Percentiles rank a stretch among this genome's conserved stretches.
Evolutionary conservation across 2,888 invertebrate genomes (phyloP).

Genomic region (Calliphora vomitoria): DNA sequence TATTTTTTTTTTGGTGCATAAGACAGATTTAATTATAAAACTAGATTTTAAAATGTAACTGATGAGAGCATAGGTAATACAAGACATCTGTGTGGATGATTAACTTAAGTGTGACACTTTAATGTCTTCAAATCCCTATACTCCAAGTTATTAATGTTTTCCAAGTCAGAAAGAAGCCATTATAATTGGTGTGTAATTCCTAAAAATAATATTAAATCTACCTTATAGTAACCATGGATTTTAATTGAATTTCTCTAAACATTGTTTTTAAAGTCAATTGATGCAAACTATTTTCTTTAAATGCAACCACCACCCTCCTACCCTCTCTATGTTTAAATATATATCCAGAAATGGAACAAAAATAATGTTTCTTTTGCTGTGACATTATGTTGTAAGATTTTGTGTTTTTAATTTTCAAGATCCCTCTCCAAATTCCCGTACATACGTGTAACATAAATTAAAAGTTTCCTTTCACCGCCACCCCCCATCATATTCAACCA

Average conservation of each 20-base stretch:
- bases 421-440: conserved; percentile 45
- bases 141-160: background rate
- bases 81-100: conserved; percentile 9
- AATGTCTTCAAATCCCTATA: background rate
- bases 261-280: conserved; percentile 6
- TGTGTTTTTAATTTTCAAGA: background rate
- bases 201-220: conserved; percentile 47
- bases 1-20: background rate
- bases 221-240: conserved; percentile 27
- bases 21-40: conserved; percentile 23
- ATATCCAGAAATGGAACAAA: background rate
- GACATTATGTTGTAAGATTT: conserved; percentile 35
- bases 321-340: background rate
- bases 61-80: background rate
- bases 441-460: conserved; percentile 67
- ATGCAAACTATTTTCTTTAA: background rate
- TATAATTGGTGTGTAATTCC: conserved; percentile 16
- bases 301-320: conserved; percentile 23
- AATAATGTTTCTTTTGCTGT: background rate
- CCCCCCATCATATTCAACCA: background rate
- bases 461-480: conserved; percentile 36
- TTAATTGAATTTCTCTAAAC: background rate
- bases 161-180: background rate
- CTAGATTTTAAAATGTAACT: conserved; percentile 23
- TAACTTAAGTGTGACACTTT: background rate